phyloP scores from a whole-genome alignment of 2,797 vertebrate genomes.

The Trichosurus vulpecula region DNA sequence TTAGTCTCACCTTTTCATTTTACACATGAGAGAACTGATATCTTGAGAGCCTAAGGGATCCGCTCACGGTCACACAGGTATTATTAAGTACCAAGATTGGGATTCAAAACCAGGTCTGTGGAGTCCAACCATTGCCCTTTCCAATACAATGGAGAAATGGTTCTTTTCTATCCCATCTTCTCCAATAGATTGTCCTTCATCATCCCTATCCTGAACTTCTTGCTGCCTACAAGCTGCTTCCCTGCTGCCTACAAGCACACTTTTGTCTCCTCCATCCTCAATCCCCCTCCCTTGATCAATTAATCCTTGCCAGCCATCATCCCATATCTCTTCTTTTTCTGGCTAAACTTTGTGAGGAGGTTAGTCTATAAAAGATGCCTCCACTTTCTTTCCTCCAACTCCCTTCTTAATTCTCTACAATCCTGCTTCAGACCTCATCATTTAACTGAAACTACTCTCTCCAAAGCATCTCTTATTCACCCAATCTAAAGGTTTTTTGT shows the following conservation, averaged over 20 bases:
- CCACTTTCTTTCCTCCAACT: no score
- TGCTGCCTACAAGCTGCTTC: not conserved
- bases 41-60: not conserved
- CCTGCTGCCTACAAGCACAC: not conserved
- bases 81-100: not conserved
- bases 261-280: not conserved
- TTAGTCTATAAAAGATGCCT: no score
- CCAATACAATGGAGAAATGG: not conserved
- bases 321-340: not conserved
- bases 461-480: not conserved
- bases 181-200: not conserved
- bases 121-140: no score
- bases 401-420: no score
- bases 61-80: no score
- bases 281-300: no score
- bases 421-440: no score
- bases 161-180: not conserved
- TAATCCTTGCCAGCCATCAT: no score
- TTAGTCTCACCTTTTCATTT: not conserved
- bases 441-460: no score
- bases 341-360: no score
- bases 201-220: not conserved
- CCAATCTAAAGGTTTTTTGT: not conserved
- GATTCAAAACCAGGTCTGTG: not conserved
- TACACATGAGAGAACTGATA: not conserved